Percentiles rank a stretch among this genome's conserved stretches.
Evolutionary conservation across 2,888 invertebrate genomes (phyloP).

Genomic region (Cantharis rufa): DNA sequence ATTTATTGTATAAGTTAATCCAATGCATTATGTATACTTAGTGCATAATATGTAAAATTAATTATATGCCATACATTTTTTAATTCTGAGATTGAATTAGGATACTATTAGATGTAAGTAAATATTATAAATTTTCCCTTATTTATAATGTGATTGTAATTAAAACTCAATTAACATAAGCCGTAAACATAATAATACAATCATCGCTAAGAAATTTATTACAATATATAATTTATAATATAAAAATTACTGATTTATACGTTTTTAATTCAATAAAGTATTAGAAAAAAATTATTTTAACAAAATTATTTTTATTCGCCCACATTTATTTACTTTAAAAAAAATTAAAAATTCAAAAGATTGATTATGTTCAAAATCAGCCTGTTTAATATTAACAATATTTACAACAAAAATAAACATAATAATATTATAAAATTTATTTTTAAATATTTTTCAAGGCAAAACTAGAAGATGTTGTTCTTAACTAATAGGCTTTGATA

Average conservation of each 20-base stretch:
- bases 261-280: neutral
- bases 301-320: neutral
- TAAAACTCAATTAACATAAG: neutral
- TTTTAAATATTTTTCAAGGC: neutral
- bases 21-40: no score
- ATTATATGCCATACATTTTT: neutral
- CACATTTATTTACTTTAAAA: neutral
- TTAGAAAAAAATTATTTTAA: neutral
- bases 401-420: neutral
- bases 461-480: neutral
- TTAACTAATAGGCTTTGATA: neutral
- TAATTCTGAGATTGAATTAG: neutral
- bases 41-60: no score
- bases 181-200: neutral
- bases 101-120: neutral
- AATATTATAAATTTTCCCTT: neutral
- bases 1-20: neutral
- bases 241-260: neutral
- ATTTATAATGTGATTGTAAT: neutral
- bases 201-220: neutral
- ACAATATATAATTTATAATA: neutral
- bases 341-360: neutral
- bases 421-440: neutral
- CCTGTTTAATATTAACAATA: neutral
- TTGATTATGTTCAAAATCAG: neutral